Conservation (phyloP, 2,113 vertebrate genomes). For the Bettongia penicillata region DNA sequence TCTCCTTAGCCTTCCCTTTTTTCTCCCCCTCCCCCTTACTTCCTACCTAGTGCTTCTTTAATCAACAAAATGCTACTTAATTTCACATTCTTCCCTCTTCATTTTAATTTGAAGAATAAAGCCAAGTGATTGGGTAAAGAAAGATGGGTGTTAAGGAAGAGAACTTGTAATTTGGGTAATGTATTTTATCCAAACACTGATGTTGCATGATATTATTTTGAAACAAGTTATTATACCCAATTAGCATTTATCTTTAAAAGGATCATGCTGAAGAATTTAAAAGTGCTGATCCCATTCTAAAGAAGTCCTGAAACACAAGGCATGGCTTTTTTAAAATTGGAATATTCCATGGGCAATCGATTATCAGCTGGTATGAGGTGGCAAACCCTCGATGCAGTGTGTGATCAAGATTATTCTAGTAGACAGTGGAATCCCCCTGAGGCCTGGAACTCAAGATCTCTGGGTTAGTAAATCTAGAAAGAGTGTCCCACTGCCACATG, state of each 20-base stretch:
- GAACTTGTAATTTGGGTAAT: constrained; percentile 21
- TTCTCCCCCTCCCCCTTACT: background rate
- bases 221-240: constrained; percentile 18
- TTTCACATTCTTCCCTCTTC: background rate
- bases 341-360: constrained; percentile 19
- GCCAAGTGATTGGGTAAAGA: constrained; percentile 14
- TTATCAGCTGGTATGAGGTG: constrained; percentile 35
- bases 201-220: constrained; percentile 22
- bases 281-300: background rate
- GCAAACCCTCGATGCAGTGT: constrained; percentile 13
- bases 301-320: constrained; percentile 19
- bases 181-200: constrained; percentile 23
- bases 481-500: constrained; percentile 20
- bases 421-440: constrained; percentile 44
- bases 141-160: constrained; percentile 10
- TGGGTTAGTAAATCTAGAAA: constrained; percentile 63
- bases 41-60: background rate
- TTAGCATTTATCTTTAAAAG: constrained; percentile 43
- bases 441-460: constrained; percentile 36
- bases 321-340: background rate
- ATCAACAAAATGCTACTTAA: background rate
- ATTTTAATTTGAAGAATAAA: background rate
- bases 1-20: background rate
- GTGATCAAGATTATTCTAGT: constrained; percentile 61
- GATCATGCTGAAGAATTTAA: background rate